Conservation (phyloP, 1,140 invertebrate genomes). For the Hyles euphorbiae region DNA sequence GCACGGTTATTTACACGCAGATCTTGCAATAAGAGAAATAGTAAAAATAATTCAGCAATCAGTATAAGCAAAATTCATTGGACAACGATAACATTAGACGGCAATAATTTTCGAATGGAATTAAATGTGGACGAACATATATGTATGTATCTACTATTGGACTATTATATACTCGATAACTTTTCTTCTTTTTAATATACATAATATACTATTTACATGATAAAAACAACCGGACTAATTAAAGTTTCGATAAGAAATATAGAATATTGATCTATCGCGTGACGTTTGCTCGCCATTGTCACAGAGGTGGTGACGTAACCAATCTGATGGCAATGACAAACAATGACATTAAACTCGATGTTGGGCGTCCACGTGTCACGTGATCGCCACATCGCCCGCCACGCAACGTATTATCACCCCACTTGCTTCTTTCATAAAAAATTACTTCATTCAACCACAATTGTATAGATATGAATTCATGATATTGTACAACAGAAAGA, state of each 20-base stretch:
- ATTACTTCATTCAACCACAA: too few relatives aligned
- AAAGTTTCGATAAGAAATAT: constrained; percentile 8
- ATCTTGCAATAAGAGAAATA: constrained; percentile 28
- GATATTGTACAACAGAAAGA: constrained; percentile 11
- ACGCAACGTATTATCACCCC: too few relatives aligned
- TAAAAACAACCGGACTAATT: constrained; percentile 42
- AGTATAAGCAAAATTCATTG: constrained; percentile 45
- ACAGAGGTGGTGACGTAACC: background rate
- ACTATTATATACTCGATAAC: constrained; percentile 58
- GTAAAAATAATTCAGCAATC: constrained; percentile 33
- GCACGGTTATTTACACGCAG: constrained; percentile 16
- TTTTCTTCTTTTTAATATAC: constrained; percentile 47
- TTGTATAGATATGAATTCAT: too few relatives aligned
- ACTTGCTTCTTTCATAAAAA: too few relatives aligned
- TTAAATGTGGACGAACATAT: constrained; percentile 69
- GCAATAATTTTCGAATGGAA: constrained; percentile 64
- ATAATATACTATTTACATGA: constrained; percentile 66
- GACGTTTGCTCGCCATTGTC: constrained; percentile 4
- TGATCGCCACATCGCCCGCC: too few relatives aligned
- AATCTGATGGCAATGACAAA: constrained; percentile 9
- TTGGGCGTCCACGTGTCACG: too few relatives aligned
- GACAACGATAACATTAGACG: constrained; percentile 62
- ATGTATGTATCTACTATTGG: constrained; percentile 64
- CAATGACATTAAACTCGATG: background rate
- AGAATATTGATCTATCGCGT: constrained; percentile 4